Percentiles rank a stretch among this genome's conserved stretches.
Conservation (phyloP, 2,797 vertebrate species). For the Ficedula albicollis region DNA sequence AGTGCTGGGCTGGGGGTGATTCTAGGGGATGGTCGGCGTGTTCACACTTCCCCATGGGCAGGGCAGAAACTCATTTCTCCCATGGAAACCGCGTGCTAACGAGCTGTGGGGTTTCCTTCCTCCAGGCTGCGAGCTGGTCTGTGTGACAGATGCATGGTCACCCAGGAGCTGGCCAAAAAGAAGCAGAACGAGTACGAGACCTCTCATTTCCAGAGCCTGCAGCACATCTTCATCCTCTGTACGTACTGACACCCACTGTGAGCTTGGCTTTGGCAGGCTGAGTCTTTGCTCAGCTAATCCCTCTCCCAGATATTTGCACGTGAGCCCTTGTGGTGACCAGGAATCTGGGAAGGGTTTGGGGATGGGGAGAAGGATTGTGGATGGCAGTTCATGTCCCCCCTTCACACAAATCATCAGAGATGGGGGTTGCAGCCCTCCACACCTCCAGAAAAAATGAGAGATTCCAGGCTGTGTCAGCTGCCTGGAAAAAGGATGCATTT, state of each 20-base stretch:
- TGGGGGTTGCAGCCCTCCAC: not conserved
- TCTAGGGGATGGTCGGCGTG: accelerated
- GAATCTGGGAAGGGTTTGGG: not conserved
- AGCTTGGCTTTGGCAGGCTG: not conserved
- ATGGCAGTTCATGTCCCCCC: accelerated
- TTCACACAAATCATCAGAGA: not conserved
- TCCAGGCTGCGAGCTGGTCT: constrained; percentile 90
- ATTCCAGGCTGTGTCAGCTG: not conserved
- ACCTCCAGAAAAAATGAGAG: not conserved
- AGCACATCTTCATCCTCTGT: constrained; percentile 91
- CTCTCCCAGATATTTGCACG: accelerated
- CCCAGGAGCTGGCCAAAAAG: constrained; percentile 91
- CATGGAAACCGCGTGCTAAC: accelerated
- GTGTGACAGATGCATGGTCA: constrained; percentile 95
- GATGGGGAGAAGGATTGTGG: not conserved
- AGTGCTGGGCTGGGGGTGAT: not conserved
- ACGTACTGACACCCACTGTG: not conserved
- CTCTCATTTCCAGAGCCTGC: constrained; percentile 88
- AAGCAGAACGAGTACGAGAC: constrained; percentile 89
- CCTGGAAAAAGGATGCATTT: not conserved
- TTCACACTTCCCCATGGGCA: accelerated
- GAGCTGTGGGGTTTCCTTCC: not conserved
- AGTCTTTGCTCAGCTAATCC: not conserved
- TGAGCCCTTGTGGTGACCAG: accelerated
- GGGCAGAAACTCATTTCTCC: not conserved